Conservation (phyloP, 1,140 invertebrate species). For the Hestina assimilis region DNA sequence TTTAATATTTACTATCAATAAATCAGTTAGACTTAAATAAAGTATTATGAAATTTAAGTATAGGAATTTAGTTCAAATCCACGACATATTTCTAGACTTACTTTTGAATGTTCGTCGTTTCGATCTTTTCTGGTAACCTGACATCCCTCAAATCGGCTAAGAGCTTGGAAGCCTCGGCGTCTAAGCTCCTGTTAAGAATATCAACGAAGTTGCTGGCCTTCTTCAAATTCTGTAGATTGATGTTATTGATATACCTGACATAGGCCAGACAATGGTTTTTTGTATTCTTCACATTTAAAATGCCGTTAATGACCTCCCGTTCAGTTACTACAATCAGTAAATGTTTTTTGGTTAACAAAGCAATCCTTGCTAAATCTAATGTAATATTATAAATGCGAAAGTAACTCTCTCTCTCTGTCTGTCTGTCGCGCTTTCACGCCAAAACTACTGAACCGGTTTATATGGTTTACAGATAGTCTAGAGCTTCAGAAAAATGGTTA, state of each 20-base stretch:
- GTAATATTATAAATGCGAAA: too few relatives aligned
- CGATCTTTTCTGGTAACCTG: constrained; percentile 91
- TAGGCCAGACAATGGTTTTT: constrained; percentile 98
- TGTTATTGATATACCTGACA: constrained; percentile 97
- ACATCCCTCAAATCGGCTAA: constrained; percentile 94
- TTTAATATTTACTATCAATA: too few relatives aligned
- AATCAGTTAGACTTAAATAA: too few relatives aligned
- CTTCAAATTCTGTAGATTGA: constrained; percentile 96
- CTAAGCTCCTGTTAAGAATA: constrained; percentile 94
- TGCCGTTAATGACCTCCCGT: constrained; percentile 96
- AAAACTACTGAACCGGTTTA: too few relatives aligned
- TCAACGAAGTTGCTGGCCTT: constrained; percentile 97
- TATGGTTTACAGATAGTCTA: too few relatives aligned
- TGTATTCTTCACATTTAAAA: constrained; percentile 95
- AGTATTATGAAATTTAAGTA: too few relatives aligned
- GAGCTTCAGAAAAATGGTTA: too few relatives aligned
- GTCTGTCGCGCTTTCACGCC: too few relatives aligned
- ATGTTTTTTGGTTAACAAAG: background rate
- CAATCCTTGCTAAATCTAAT: too few relatives aligned
- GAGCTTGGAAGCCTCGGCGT: constrained; percentile 95
- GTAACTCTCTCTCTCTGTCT: too few relatives aligned
- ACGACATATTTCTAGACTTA: too few relatives aligned
- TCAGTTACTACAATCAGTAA: constrained; percentile 89
- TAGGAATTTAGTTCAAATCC: too few relatives aligned
- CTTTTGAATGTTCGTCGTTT: constrained; percentile 92